Base-by-base conservation (phyloP, 53 echinoderm and acorn worm species). In the Pentamera pediparva region DNA sequence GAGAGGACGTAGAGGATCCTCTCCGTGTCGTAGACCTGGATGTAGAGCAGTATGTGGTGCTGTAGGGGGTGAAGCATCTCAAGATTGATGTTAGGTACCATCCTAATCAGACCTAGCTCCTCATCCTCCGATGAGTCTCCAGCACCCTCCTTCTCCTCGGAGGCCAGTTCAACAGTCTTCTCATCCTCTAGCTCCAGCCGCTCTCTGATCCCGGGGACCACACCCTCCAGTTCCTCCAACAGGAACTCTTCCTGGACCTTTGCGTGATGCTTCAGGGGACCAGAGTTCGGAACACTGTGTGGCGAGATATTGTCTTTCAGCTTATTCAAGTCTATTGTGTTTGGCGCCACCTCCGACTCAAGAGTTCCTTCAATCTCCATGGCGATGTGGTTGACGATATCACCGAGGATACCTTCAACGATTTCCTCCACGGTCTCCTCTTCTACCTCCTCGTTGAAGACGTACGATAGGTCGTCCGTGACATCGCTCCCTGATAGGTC, bases 11-110 rank as follows among this genome's bases (percentile, higher is more conserved):
- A 92, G 63, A 98, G 74, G 71, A 88, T 91, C 2, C 91, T 79
- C 72, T 90, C 85, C 20, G 91, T 87, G 58, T 98, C 98, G 33
- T 86, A 98, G 25, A 98, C 98, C 79, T 98, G 98, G 22, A 91
- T 84, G 39, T 98, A 98, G 21, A 98, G 81, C n/a, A 98, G 73
- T 56, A 98, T 89, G 54, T 98, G 98, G 62, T 98, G 98, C 40
- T 98, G 98, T 8, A 98, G 76, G 17, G 98, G 86, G 12, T 86
- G 85, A 35, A 98, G 79, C 9, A 79, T 77, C 19, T 83, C 62
- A 24, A 91, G 76, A 50, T 90, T 94, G 29, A 85, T 75, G 10
- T 85, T 88, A 5, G 92, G 79, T 15, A 92, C 69, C 70, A 85
- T 56, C 32, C 77, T 84, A 37, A 74, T 82, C 19, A 79, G 17